These are phyloP conservation scores for Schizotus pectinicornis DNA, from an alignment of 2,888 invertebrate genomes.

Conservation along the genomic window DNA sequence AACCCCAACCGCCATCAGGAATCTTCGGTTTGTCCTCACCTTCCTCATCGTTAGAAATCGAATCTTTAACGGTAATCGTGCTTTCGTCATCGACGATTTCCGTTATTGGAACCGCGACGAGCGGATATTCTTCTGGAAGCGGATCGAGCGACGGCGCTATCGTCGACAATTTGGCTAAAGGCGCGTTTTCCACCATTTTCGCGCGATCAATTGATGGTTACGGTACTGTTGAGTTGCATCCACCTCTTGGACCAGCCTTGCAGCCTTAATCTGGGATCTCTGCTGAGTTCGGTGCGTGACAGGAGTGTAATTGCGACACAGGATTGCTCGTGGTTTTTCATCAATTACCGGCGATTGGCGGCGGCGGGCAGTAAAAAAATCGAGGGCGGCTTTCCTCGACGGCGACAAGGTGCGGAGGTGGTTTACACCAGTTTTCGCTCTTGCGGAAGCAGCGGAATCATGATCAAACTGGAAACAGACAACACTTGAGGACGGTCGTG, in stretches of 20 bases:
- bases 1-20: slow-evolving; percentile 88
- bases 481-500: too few relatives aligned
- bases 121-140: too few relatives aligned
- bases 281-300: slow-evolving; percentile 57
- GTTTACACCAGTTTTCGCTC: too few relatives aligned
- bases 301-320: neutral
- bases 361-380: too few relatives aligned
- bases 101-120: too few relatives aligned
- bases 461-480: too few relatives aligned
- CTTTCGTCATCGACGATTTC: too few relatives aligned
- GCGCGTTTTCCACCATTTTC: slow-evolving; percentile 25
- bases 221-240: slow-evolving; percentile 42
- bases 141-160: slow-evolving; percentile 30
- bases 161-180: slow-evolving; percentile 31
- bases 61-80: neutral
- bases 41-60: neutral
- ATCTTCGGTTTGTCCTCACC: slow-evolving; percentile 60
- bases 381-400: too few relatives aligned
- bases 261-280: slow-evolving; percentile 67
- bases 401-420: too few relatives aligned
- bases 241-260: slow-evolving; percentile 57
- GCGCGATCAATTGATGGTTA: slow-evolving; percentile 3
- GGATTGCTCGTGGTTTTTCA: slow-evolving; percentile 2
- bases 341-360: slow-evolving; percentile 11
- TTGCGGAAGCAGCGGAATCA: too few relatives aligned